Evolutionary conservation across 2,888 invertebrate species (phyloP).

Genomic region (Cabera pusaria): DNA sequence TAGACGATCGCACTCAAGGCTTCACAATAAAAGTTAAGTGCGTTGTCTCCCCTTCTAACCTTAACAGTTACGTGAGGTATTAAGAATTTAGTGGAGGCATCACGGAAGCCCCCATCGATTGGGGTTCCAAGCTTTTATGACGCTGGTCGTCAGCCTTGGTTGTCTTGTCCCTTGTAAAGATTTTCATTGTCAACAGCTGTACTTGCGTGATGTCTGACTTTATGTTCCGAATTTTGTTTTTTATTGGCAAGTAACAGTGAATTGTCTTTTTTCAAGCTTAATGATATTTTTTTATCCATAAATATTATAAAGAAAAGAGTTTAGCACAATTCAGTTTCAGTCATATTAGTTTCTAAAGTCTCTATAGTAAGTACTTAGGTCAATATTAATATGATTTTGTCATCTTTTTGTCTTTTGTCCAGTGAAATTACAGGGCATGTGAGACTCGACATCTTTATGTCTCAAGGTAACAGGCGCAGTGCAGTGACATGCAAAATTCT

Average conservation of each 20-base stretch:
- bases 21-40: conserved; percentile 76
- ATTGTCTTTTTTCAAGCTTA: conserved; percentile 18
- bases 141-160: conserved; percentile 39
- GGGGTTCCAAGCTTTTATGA: conserved; percentile 36
- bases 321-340: too few relatives aligned
- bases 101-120: conserved; percentile 48
- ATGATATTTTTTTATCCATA: conserved; percentile 13
- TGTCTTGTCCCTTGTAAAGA: conserved; percentile 24
- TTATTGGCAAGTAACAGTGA: conserved; percentile 14
- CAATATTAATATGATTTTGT: too few relatives aligned
- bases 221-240: conserved; percentile 18
- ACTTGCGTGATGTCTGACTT: conserved; percentile 21
- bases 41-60: conserved; percentile 62
- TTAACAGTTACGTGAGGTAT: conserved; percentile 81
- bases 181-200: conserved; percentile 31
- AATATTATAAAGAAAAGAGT: not conserved
- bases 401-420: too few relatives aligned
- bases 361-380: too few relatives aligned
- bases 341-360: too few relatives aligned
- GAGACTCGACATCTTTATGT: too few relatives aligned
- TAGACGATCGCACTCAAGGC: conserved; percentile 39
- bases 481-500: too few relatives aligned
- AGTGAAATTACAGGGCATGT: too few relatives aligned
- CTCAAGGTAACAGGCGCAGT: too few relatives aligned
- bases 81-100: conserved; percentile 76